A percentile compares a stretch with the other conserved stretches of the same genome.
These are phyloP conservation scores for Myopa tessellatipennis DNA, from an alignment of 2,888 invertebrate genomes.

Conservation along the genomic window DNA sequence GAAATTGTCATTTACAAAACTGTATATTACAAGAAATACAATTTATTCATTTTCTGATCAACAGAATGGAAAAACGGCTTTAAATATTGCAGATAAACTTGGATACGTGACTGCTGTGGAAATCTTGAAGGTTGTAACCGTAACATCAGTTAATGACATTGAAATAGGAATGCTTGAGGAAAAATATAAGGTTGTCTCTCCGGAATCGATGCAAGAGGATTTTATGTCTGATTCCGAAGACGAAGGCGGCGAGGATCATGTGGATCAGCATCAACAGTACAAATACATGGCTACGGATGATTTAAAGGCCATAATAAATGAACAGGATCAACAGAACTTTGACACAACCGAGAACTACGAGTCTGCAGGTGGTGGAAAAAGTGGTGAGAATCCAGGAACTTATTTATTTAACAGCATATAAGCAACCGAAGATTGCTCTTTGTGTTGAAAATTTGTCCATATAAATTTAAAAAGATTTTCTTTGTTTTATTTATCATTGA, in stretches of 20 bases:
- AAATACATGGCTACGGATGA: constrained; percentile 86
- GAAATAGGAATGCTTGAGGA: constrained; percentile 76
- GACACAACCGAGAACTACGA: constrained; percentile 76
- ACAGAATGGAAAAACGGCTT: constrained; percentile 95
- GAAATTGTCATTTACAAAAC: neutral
- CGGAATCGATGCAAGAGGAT: constrained; percentile 98
- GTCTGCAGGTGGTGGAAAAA: constrained; percentile 51
- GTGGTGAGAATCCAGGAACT: neutral
- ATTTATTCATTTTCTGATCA: neutral
- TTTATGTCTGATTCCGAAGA: constrained; percentile 99
- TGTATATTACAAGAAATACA: too few relatives aligned
- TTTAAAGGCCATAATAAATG: constrained; percentile 73
- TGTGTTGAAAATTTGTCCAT: too few relatives aligned
- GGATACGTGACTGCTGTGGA: constrained; percentile 99
- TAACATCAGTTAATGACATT: constrained; percentile 77
- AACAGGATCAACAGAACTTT: constrained; percentile 80
- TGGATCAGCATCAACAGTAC: constrained; percentile 75
- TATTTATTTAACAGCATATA: too few relatives aligned
- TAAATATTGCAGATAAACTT: constrained; percentile 94
- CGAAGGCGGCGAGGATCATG: constrained; percentile 84
- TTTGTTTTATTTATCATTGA: too few relatives aligned
- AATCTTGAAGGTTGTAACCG: constrained; percentile 91
- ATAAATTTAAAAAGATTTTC: too few relatives aligned
- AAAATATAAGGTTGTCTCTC: constrained; percentile 96
- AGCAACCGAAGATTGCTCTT: too few relatives aligned